A percentile compares a stretch with the other conserved stretches of the same genome.
phyloP scores from a whole-genome alignment of 1,140 invertebrate species.

The Melanaphis sacchari region DNA sequence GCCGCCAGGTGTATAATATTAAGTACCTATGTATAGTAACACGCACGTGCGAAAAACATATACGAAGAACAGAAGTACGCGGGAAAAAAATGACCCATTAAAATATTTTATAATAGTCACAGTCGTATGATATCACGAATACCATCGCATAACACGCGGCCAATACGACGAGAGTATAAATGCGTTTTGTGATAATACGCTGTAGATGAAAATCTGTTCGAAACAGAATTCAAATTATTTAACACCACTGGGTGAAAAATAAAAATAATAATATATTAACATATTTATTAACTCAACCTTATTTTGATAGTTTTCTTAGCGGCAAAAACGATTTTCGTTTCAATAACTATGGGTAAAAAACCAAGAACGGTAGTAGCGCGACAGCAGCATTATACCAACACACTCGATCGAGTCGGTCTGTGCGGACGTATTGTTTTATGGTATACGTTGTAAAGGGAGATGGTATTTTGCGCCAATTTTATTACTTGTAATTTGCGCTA shows the following conservation, averaged over 20 bases:
- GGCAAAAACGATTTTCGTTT: not conserved
- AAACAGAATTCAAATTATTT: no score
- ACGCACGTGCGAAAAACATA: not conserved
- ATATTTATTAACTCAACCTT: no score
- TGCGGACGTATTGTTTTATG: not conserved
- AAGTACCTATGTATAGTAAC: not conserved
- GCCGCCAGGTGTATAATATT: not conserved
- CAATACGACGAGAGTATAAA: not conserved
- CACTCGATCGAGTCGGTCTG: not conserved
- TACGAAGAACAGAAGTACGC: not conserved
- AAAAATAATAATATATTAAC: not conserved
- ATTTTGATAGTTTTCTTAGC: no score
- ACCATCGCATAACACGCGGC: no score
- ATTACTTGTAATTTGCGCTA: no score
- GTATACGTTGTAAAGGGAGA: no score
- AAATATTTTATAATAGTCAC: not conserved
- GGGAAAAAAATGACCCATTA: not conserved
- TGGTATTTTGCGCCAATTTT: no score
- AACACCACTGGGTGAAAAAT: no score
- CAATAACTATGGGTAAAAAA: not conserved
- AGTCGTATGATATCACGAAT: not conserved
- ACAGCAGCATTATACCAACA: not conserved
- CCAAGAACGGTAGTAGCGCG: not conserved
- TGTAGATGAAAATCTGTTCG: no score
- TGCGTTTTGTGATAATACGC: no score